Base-by-base conservation (phyloP, 64 coral and sea anemone genomes). In the Hydrozoanthus tunicans region DNA sequence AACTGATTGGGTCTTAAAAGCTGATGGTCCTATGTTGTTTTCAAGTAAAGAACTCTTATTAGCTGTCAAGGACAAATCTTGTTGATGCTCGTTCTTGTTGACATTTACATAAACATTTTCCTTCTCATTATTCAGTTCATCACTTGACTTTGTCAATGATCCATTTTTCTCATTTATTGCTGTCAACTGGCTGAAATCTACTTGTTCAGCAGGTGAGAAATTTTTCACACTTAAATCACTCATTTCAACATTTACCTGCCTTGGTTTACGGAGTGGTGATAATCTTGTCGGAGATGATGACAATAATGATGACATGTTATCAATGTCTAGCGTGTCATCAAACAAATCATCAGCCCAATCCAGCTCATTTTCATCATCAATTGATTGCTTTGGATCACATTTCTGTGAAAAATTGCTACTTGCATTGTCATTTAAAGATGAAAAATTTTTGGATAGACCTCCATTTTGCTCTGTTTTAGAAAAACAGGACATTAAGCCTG, bases 281-380 rank as follows among this genome's bases (percentile, higher is more conserved):
- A 12, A 75, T 11, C 26, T 51, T 12, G 9, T 10, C 52, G 72
- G 1, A 10, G 26, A 7, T 4, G 51, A 51, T 74, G 12, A 74
- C 5, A 8, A 58, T 72, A 55, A 15, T 43, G 54, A 58, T 12
- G 10, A 6, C 6, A 66, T 26, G 32, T 53, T 54, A 12, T 82
- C 61, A 53, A 82, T 52, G 60, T 88, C 84, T 73, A 56, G 61
- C 20, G 25, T 88, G 54, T 60, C 84, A 88, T 51, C 56, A 58
- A 88, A 88, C 56, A 88, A 73, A 59, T 70, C 56, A 43, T 88
- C 84, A 61, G 84, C 84, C 84, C 84, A 88, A 70, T 88, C 84
- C 68, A 59, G 54, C 14, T 56, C 23, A 75, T 17, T 13, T 7
- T 60, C 54, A 24, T 67, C 8, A 27, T 26, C 14, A 71, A 24